Conservation (phyloP, 2,888 invertebrate species). For the Strigamia maritima region DNA sequence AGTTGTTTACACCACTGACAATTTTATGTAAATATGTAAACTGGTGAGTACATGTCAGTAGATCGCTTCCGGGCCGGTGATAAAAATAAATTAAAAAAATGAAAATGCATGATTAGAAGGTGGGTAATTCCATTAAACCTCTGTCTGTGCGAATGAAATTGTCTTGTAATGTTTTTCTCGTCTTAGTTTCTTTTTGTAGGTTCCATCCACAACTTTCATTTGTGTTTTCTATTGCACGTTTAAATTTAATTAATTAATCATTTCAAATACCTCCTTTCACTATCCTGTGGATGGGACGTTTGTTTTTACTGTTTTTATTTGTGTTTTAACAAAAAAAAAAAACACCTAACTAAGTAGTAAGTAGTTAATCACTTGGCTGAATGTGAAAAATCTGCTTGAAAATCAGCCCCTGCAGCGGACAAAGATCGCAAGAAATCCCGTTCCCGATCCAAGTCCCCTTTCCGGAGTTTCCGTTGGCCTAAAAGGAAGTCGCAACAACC, state of each 20-base stretch:
- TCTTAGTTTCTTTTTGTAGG: neutral
- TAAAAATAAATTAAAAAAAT: neutral
- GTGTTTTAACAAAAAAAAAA: neutral
- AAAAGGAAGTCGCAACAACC: constrained; percentile 56
- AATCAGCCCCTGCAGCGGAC: constrained; percentile 45
- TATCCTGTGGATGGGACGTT: neutral
- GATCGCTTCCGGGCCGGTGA: neutral
- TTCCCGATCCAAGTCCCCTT: constrained; percentile 89
- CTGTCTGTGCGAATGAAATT: neutral
- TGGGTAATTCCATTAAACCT: neutral
- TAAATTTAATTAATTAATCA: neutral
- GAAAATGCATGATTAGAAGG: neutral
- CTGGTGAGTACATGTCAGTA: constrained; percentile 24
- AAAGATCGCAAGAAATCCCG: constrained; percentile 63
- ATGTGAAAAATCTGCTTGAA: constrained; percentile 38
- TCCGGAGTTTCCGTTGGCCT: constrained; percentile 89
- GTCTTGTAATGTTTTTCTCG: neutral
- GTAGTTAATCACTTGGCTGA: constrained; percentile 34
- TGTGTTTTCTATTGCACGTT: neutral
- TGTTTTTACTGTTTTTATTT: constrained; percentile 12
- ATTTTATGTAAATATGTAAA: neutral
- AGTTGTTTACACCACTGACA: no score
- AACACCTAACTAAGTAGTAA: neutral
- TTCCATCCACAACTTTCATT: neutral
- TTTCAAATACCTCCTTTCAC: neutral